Conservation (phyloP, 2,797 vertebrate species). For the Ctenosaura bakeri region DNA sequence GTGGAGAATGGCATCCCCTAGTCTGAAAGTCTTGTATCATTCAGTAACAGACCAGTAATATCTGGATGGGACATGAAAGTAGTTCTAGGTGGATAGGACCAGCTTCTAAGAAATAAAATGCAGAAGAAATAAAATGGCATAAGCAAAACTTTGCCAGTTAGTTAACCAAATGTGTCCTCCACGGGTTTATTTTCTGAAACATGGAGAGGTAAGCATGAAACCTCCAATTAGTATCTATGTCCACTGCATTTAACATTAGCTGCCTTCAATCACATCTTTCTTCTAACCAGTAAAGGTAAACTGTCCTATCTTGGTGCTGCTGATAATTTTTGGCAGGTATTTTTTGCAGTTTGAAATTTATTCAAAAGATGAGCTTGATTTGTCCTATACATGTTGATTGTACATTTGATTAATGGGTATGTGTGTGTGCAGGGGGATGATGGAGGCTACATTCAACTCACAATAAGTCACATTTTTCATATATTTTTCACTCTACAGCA, state of each 20-base stretch:
- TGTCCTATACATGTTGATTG: too few species aligned
- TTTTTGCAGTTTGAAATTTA: conserved; percentile 13
- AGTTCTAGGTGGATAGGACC: background rate
- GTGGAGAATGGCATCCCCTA: background rate
- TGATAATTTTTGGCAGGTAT: conserved; percentile 37
- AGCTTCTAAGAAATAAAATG: background rate
- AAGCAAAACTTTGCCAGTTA: background rate
- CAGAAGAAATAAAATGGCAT: background rate
- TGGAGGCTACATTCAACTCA: too few species aligned
- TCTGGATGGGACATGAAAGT: background rate
- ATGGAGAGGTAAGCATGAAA: background rate
- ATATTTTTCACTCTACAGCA: too few species aligned
- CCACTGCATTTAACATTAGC: background rate
- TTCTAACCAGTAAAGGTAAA: conserved; percentile 38
- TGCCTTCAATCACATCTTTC: background rate
- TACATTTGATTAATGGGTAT: too few species aligned
- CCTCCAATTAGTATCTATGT: background rate
- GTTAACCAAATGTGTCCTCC: background rate
- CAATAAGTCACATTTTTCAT: too few species aligned
- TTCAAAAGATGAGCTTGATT: too few species aligned
- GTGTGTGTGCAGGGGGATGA: too few species aligned
- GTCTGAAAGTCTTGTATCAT: too few species aligned
- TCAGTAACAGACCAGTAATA: background rate
- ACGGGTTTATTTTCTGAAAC: background rate
- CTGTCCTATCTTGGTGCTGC: conserved; percentile 39